Evolutionary conservation across 2,113 vertebrate species (phyloP).

Genomic region (Polypterus senegalus): DNA sequence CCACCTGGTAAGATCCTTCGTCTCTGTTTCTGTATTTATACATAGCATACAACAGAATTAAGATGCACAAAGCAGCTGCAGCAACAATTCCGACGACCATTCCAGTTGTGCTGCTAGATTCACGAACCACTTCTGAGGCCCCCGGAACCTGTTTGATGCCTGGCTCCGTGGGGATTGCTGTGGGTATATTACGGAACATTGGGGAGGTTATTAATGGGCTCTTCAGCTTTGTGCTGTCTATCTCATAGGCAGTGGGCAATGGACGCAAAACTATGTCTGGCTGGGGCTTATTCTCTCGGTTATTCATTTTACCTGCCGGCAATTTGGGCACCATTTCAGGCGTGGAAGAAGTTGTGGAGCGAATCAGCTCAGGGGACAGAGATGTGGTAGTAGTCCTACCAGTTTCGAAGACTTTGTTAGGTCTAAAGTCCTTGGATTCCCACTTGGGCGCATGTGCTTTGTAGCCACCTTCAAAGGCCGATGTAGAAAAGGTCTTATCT

Average conservation of each 20-base stretch:
- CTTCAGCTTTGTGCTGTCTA: conserved; percentile 97
- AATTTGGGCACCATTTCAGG: conserved; percentile 85
- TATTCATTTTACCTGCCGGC: conserved; percentile 94
- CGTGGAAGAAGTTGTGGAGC: conserved; percentile 86
- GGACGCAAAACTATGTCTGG: conserved; percentile 94
- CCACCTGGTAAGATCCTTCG: conserved; percentile 98
- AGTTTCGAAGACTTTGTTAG: conserved; percentile 91
- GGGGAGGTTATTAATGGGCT: conserved; percentile 98
- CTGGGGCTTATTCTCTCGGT: conserved; percentile 93
- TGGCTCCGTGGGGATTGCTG: conserved; percentile 98
- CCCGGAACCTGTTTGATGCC: conserved; percentile 96
- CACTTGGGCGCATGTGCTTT: conserved; percentile 94
- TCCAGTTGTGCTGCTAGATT: conserved; percentile 98
- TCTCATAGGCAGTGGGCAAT: conserved; percentile 97
- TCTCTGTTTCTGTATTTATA: conserved; percentile 99
- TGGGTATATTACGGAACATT: conserved; percentile 99
- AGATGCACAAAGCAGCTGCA: conserved; percentile 98
- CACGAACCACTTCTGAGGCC: conserved; percentile 96
- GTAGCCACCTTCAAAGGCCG: conserved; percentile 98
- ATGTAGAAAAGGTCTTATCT: conserved; percentile 98
- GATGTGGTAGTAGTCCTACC: conserved; percentile 87
- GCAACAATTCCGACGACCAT: conserved; percentile 99
- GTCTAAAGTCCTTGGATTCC: conserved; percentile 97
- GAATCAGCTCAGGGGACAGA: conserved; percentile 93
- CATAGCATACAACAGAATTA: conserved; percentile 99